Evolutionary conservation across 2,113 vertebrate genomes (phyloP).

Genomic region (Ophiodon elongatus): DNA sequence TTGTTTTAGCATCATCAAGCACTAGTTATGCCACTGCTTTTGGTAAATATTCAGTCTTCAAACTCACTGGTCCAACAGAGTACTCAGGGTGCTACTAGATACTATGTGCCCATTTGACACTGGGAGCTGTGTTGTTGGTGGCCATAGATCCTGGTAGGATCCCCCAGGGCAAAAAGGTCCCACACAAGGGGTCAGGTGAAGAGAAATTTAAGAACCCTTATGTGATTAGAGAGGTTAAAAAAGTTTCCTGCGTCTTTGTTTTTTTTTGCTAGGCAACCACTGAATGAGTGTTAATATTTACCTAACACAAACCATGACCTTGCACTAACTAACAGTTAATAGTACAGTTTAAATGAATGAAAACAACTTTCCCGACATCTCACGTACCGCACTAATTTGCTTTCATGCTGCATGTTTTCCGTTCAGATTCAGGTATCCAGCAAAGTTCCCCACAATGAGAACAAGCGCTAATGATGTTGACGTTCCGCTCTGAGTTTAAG

Average conservation of each 20-base stretch:
- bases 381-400: background rate
- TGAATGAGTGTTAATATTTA: background rate
- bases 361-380: background rate
- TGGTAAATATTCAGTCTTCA: background rate
- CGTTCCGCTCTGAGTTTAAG: too few species aligned
- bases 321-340: background rate
- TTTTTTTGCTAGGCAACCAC: background rate
- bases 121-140: background rate
- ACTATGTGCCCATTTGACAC: background rate
- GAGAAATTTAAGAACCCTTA: background rate
- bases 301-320: background rate
- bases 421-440: background rate
- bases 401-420: background rate
- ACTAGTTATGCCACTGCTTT: background rate
- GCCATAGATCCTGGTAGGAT: background rate
- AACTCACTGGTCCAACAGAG: background rate
- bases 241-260: too few species aligned
- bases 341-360: background rate
- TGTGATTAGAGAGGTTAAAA: too few species aligned
- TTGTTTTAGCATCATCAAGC: constrained; percentile 51
- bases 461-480: background rate
- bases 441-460: background rate
- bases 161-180: background rate
- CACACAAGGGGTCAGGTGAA: background rate
- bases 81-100: background rate